Evolutionary conservation across 2,888 invertebrate genomes (phyloP).

Genomic region (Pollenia griseotomentosa): DNA sequence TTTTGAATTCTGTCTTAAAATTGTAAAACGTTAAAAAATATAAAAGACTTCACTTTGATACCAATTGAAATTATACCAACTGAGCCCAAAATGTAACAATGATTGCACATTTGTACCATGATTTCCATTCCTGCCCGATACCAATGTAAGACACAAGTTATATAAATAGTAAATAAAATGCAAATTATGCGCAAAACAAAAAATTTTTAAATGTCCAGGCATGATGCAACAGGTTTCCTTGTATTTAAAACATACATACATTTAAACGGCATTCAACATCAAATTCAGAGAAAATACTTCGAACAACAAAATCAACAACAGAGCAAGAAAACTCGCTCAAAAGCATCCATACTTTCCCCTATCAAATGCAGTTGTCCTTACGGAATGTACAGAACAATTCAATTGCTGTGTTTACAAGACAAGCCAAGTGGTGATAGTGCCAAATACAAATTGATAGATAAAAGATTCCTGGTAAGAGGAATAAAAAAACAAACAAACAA

Average conservation of each 20-base stretch:
- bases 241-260: constrained; percentile 24
- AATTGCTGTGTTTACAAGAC: not conserved
- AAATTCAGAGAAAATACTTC: constrained; percentile 36
- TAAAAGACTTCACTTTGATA: too few relatives aligned
- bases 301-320: constrained; percentile 45
- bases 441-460: constrained; percentile 82
- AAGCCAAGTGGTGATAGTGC: constrained; percentile 74
- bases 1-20: too few relatives aligned
- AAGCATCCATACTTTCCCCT: constrained; percentile 35
- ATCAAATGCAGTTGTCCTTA: constrained; percentile 58
- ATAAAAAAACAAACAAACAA: not conserved
- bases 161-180: not conserved
- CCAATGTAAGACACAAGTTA: too few relatives aligned
- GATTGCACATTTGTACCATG: too few relatives aligned
- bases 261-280: constrained; percentile 6
- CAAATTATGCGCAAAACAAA: not conserved
- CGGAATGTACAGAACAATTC: not conserved
- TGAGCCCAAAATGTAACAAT: too few relatives aligned
- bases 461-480: constrained; percentile 65
- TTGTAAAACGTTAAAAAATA: too few relatives aligned
- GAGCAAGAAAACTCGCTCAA: constrained; percentile 29
- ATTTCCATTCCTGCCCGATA: too few relatives aligned
- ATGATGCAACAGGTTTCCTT: constrained; percentile 48
- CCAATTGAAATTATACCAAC: too few relatives aligned
- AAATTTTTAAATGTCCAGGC: not conserved